These are phyloP conservation scores for Mesorhabditis spiculigera DNA, from an alignment of 2,888 invertebrate genomes.

Conservation along the genomic window DNA sequence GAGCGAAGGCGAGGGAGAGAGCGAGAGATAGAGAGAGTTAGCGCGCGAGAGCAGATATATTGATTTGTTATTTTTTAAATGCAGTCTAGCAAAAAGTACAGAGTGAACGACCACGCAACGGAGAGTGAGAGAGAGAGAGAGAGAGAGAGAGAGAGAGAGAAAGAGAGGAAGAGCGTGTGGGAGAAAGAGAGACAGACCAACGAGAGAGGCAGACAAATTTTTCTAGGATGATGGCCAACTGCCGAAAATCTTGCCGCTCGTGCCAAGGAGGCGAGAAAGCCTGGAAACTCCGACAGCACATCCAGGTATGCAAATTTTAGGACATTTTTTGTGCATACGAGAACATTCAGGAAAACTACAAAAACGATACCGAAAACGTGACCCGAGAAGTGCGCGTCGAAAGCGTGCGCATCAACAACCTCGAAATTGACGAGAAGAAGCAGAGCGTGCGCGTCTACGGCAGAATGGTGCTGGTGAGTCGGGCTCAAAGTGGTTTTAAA, in stretches of 20 bases:
- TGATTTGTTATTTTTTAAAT: conserved; percentile 43
- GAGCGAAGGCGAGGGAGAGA: background rate
- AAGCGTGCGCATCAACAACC: conserved; percentile 52
- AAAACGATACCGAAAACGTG: conserved; percentile 19
- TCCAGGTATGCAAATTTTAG: conserved; percentile 25
- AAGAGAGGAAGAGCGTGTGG: too few species aligned
- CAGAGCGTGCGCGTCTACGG: conserved; percentile 55
- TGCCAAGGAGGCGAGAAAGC: conserved; percentile 58
- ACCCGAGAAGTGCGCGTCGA: conserved; percentile 48
- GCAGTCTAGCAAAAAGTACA: conserved; percentile 48
- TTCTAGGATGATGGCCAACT: conserved; percentile 59
- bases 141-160: too few species aligned
- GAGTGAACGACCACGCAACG: background rate
- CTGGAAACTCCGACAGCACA: conserved; percentile 53
- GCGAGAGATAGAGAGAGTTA: background rate
- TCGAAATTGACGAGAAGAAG: conserved; percentile 53
- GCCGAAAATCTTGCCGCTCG: conserved; percentile 56
- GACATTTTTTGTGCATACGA: too few species aligned
- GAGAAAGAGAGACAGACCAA: background rate
- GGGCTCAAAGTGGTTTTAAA: background rate
- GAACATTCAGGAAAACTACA: conserved; percentile 11
- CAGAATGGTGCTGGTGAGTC: conserved; percentile 48
- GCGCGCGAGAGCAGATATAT: background rate
- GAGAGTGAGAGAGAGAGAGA: too few species aligned
- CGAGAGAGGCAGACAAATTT: conserved; percentile 10